phyloP scores from a whole-genome alignment of 2,797 vertebrate species.

The Echeneis naucrates region DNA sequence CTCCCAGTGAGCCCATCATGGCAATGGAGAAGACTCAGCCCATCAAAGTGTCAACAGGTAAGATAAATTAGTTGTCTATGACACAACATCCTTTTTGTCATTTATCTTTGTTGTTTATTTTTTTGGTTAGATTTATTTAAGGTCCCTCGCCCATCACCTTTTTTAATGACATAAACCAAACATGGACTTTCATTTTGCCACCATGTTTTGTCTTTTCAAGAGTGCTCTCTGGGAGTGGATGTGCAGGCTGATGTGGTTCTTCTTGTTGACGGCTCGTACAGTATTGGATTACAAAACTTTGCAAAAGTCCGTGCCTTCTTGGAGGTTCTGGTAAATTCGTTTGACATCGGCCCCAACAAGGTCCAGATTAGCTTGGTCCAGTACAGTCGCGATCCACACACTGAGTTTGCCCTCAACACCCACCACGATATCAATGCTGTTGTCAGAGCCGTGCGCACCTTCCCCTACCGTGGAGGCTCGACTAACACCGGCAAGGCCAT shows the following conservation, averaged over 20 bases:
- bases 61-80: slow-evolving; percentile 60
- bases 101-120: too few species aligned
- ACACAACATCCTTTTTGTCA: too few species aligned
- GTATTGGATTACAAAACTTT: slow-evolving; percentile 98
- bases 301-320: slow-evolving; percentile 98
- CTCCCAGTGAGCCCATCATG: slow-evolving; percentile 90
- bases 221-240: slow-evolving; percentile 96
- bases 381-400: slow-evolving; percentile 96
- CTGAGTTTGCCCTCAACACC: slow-evolving; percentile 95
- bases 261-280: slow-evolving; percentile 98
- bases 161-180: neutral
- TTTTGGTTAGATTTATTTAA: neutral
- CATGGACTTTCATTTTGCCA: slow-evolving; percentile 20
- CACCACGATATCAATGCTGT: slow-evolving; percentile 91
- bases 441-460: slow-evolving; percentile 93
- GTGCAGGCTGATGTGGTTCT: slow-evolving; percentile 98
- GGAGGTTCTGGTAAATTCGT: slow-evolving; percentile 95
- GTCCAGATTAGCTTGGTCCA: slow-evolving; percentile 98
- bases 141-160: neutral
- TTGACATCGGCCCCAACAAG: slow-evolving; percentile 92
- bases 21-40: slow-evolving; percentile 96
- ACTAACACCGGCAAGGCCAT: slow-evolving; percentile 99
- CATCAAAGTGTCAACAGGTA: slow-evolving; percentile 94
- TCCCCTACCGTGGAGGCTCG: slow-evolving; percentile 98
- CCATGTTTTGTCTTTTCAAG: slow-evolving; percentile 80